Conservation (phyloP, 2,113 vertebrate species). For the Hippocampus mohnikei region DNA sequence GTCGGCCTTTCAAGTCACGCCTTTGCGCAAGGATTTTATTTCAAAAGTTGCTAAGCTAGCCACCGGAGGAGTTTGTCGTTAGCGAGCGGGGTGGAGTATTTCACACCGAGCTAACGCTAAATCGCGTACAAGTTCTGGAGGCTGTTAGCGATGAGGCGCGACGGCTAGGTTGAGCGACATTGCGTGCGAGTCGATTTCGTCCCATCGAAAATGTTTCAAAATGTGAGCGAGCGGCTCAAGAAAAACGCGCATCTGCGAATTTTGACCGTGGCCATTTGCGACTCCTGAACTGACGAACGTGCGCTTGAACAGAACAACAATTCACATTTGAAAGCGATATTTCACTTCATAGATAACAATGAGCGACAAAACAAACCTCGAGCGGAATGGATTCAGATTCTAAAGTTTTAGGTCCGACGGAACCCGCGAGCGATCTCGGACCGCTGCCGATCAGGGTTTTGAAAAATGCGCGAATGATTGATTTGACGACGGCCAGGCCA, state of each 20-base stretch:
- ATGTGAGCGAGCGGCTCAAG: not conserved
- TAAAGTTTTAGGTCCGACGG: not conserved
- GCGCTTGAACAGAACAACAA: not conserved
- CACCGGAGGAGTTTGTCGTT: not conserved
- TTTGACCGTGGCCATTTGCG: not conserved
- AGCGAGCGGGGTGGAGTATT: not conserved
- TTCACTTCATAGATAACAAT: not conserved
- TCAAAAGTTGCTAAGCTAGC: not conserved
- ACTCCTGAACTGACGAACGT: not conserved
- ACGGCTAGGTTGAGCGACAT: not conserved
- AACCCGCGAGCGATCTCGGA: not conserved
- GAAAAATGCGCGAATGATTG: not conserved
- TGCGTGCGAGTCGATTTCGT: not conserved
- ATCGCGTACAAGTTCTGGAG: not conserved
- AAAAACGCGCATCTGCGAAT: not conserved
- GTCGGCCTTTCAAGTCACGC: not conserved
- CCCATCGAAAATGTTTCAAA: not conserved
- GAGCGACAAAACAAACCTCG: not conserved
- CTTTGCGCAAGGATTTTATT: not conserved
- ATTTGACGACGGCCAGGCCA: not conserved
- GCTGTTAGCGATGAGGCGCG: not conserved
- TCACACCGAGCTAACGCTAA: not conserved
- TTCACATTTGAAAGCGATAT: not conserved
- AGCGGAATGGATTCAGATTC: not conserved
- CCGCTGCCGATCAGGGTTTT: not conserved